phyloP scores from a whole-genome alignment of 2,888 invertebrate species.

The Cosmia trapezina region DNA sequence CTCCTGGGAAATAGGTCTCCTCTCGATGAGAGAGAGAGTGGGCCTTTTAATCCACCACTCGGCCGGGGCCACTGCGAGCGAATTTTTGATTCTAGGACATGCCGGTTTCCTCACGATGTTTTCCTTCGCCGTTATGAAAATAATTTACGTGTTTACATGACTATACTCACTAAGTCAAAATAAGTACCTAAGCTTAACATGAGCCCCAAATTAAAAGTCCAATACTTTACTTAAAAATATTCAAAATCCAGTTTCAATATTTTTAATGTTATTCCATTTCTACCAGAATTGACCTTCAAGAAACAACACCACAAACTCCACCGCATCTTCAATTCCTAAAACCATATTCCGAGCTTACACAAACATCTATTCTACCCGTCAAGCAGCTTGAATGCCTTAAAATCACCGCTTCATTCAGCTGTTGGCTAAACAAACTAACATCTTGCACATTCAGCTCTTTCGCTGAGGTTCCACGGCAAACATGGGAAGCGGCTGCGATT shows the following conservation, averaged over 20 bases:
- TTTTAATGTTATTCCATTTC: not conserved
- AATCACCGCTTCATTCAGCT: constrained; percentile 57
- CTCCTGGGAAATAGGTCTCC: too few species aligned
- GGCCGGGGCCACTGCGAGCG: too few species aligned
- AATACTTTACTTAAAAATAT: not conserved
- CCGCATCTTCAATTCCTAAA: not conserved
- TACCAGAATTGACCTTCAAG: not conserved
- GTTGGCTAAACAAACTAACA: constrained; percentile 55
- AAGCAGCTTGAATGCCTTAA: constrained; percentile 44
- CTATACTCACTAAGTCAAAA: not conserved
- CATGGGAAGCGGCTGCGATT: constrained; percentile 56
- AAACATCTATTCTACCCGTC: constrained; percentile 20
- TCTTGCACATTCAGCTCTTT: constrained; percentile 42
- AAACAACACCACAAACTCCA: not conserved
- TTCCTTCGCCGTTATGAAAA: too few species aligned
- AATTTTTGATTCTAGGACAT: too few species aligned
- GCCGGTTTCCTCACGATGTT: too few species aligned
- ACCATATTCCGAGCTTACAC: not conserved
- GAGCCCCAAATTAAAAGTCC: not conserved
- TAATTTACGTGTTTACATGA: not conserved
- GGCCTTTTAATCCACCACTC: too few species aligned
- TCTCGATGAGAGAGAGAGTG: too few species aligned
- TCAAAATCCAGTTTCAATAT: not conserved
- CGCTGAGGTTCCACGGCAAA: constrained; percentile 46
- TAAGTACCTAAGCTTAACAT: not conserved